Evolutionary conservation across 2,888 invertebrate genomes (phyloP), one percentile per base, ranked within the genome.

Genomic region (Idaea dimidiata): DNA sequence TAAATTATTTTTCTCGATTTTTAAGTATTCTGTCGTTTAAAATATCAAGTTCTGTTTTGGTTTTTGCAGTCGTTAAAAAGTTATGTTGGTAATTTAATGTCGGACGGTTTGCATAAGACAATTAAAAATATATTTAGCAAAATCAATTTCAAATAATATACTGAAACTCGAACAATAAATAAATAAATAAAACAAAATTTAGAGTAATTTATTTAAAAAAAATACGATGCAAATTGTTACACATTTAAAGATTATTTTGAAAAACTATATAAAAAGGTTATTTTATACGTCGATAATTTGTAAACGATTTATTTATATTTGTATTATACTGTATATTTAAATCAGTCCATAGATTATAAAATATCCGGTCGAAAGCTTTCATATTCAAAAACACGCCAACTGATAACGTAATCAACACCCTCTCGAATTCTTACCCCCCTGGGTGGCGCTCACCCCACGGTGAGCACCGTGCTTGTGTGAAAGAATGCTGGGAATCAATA

Each of bases 401-500:
- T 69, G 68, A 69, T 72, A 72, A 66, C 65, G 62, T 66, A 65
- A 72, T 72, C 71, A 70, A 62, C 64, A 65, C 71, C 76, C 86
- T 85, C 81, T 85, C 87, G 88, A 88, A 86, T 79, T 85, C 84
- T 88, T 87, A 88, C 81, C 82, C 80, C 75, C 81, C 65, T 72
- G 72, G 71, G 71, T 62, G 76, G 72, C 67, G 73, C 70, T n/a
- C n/a, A n/a, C n/a, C n/a, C n/a, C 76, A 71, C 64, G 74, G 72
- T 83, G 79, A 77, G 84, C 88, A 89, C 88, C 90, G 89, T 89
- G 91, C 91, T 89, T 91, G 89, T 89, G 91, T 91, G 91, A 91
- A 92, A 91, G 89, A 87, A 72, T 72, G 69, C 81, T 80, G 78
- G 78, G 89, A 92, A 92, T 92, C 91, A 91, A 91, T 91, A 92